Evolutionary conservation across 2,888 invertebrate genomes (phyloP).

Genomic region (Nephrotoma guestfalica): DNA sequence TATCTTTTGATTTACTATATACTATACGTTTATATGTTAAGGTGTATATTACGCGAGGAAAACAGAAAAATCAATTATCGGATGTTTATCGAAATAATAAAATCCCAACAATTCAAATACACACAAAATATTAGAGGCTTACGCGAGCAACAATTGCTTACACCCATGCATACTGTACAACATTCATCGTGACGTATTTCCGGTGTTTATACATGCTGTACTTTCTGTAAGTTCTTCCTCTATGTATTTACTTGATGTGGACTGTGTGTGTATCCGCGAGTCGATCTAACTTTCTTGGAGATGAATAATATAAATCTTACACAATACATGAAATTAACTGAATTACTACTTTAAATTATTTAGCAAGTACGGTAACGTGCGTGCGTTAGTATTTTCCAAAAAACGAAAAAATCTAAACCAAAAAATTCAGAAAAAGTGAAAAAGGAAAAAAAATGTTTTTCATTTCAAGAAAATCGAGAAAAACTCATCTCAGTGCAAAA

Average conservation of each 20-base stretch:
- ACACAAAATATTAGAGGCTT: not conserved
- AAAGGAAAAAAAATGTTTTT: not conserved
- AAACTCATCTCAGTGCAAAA: not conserved
- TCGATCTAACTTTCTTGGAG: not conserved
- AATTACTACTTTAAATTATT: not conserved
- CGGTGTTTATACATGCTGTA: not conserved
- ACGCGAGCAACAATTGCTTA: not conserved
- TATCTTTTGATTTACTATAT: not conserved
- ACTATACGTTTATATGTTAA: not conserved
- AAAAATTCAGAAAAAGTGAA: not conserved
- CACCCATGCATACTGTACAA: not conserved
- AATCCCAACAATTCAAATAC: not conserved
- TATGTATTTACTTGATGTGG: too few species aligned
- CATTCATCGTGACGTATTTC: not conserved
- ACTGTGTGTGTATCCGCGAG: not conserved
- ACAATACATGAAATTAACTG: not conserved
- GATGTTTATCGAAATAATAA: not conserved
- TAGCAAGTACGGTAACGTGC: not conserved
- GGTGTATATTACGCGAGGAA: not conserved
- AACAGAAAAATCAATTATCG: not conserved
- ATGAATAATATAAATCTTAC: not conserved
- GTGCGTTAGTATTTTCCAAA: not conserved
- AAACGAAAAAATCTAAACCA: not conserved
- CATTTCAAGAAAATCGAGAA: not conserved
- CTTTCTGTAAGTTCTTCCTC: not conserved